Evolutionary conservation across 2,797 vertebrate genomes (phyloP).

Genomic region (Caiman crocodilus): DNA sequence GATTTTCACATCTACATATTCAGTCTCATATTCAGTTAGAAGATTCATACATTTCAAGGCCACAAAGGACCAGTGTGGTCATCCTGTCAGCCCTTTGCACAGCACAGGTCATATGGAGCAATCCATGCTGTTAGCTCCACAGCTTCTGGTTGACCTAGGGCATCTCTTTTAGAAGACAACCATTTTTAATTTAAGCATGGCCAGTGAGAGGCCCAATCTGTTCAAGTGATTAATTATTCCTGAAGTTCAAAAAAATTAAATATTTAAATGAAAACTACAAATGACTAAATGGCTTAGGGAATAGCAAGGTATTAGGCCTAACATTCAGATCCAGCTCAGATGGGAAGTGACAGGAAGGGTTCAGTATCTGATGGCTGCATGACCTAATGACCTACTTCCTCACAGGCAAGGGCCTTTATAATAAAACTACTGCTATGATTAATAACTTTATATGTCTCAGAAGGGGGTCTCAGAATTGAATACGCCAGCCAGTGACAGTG

Average conservation of each 20-base stretch:
- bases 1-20: not conserved
- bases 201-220: not conserved
- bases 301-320: not conserved
- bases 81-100: not conserved
- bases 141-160: not conserved
- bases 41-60: not conserved
- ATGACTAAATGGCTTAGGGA: not conserved
- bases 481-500: not conserved
- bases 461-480: not conserved
- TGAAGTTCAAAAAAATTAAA: not conserved
- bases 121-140: not conserved
- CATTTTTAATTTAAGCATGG: not conserved
- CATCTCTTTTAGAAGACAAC: not conserved
- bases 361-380: not conserved
- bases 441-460: not conserved
- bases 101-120: not conserved
- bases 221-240: not conserved
- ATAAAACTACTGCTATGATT: not conserved
- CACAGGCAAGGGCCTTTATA: not conserved
- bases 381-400: not conserved
- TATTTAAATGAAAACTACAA: not conserved
- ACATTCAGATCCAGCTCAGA: not conserved
- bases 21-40: not conserved
- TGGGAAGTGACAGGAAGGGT: not conserved
- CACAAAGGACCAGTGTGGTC: rapidly evolving